Evolutionary conservation across 2,888 invertebrate species (phyloP).

Genomic region (Cotesia congregata): DNA sequence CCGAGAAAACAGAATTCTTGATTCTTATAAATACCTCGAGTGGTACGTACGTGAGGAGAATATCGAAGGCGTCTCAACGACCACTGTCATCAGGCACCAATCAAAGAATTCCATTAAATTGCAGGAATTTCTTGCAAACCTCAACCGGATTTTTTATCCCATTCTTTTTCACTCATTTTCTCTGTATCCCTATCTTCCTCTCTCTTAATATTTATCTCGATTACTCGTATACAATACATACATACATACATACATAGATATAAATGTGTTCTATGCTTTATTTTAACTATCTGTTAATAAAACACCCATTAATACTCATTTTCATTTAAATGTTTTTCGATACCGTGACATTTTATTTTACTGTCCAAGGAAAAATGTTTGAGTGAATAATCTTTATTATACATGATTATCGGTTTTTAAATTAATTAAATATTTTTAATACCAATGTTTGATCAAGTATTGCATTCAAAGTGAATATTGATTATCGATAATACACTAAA

Average conservation of each 20-base stretch:
- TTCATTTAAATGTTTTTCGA: neutral
- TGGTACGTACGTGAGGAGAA: conserved; percentile 58
- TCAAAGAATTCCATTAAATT: conserved; percentile 69
- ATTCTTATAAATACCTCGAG: conserved; percentile 60
- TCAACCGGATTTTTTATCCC: conserved; percentile 55
- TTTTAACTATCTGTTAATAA: neutral
- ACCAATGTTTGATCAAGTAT: neutral
- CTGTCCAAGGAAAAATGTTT: neutral
- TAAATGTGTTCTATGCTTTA: neutral
- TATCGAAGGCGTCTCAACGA: conserved; percentile 59
- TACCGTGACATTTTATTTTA: neutral
- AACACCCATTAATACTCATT: neutral
- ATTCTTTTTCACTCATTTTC: conserved; percentile 47
- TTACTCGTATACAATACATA: neutral
- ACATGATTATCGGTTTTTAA: neutral
- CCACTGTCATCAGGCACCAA: conserved; percentile 66
- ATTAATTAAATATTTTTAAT: neutral
- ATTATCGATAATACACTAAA: neutral
- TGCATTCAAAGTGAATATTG: neutral
- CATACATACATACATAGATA: neutral
- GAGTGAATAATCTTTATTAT: neutral
- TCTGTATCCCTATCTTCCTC: conserved; percentile 35
- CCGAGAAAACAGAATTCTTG: conserved; percentile 54
- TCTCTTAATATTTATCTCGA: conserved; percentile 37
- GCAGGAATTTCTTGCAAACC: conserved; percentile 66